Base-by-base conservation (phyloP, 2,113 vertebrate genomes). In the Micronycteris hirsuta region DNA sequence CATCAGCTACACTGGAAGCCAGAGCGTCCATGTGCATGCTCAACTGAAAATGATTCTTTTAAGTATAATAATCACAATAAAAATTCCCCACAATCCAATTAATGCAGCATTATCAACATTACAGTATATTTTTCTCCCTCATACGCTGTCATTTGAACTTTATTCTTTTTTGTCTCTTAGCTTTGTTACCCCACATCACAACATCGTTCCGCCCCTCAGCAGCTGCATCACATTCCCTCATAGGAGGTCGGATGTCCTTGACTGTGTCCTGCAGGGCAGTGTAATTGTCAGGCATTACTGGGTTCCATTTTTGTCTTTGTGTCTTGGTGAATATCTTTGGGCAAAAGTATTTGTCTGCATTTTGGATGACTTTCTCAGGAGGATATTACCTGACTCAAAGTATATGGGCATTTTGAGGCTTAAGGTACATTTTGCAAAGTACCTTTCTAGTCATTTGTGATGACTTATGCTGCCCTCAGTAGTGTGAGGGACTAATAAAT, bases 11-110 rank as follows among this genome's bases (percentile, higher is more conserved):
- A 10, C 0, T 4, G 17, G 36, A 63, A 63, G 33, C 14, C 33
- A 0, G 6, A 2, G 17, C 26, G n/a, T 45, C 19, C 8, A 7
- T 1, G 7, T 47, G 15, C 3, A 3, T 61, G 28, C 12, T 63
- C 61, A 63, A 28, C 6, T 63, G 61, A 31, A 63, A 28, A 63
- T 31, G 61, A 63, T 63, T 63, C 31, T 15, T 63, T 63, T 13
- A 63, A 31, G 61, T 31, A 31, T 63, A 31, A 61, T 61, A 61
- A 63, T 63, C 13, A 6, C 61, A 63, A 63, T 63, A 63, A 31
- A 31, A 63, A 63, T 31, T 31, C 61, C 28, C 61, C 61, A 63
- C 31, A 63, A 63, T 31, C 28, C 28, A 63, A 13, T 63, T 63
- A 31, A 63, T 63, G 28, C 28, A 63, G 58, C 11, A 63, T 31